These are phyloP conservation scores for Pammene fasciana DNA, from an alignment of 2,888 invertebrate species.

Conservation along the genomic window DNA sequence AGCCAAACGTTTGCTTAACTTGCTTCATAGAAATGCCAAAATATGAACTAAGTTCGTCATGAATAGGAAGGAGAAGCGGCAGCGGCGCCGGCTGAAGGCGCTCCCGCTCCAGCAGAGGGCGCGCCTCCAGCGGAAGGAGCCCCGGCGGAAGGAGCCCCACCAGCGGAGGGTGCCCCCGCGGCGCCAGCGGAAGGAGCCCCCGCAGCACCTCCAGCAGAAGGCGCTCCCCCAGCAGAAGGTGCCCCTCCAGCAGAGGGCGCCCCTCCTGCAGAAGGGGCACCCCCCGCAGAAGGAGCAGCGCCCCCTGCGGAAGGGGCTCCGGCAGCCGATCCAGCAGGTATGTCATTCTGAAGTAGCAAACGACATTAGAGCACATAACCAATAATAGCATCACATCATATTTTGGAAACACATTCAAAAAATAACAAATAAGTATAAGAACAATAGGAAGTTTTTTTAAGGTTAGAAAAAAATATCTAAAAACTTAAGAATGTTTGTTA, in stretches of 20 bases:
- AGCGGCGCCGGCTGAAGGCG: constrained; percentile 48
- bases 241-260: constrained; percentile 56
- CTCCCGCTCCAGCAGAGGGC: neutral
- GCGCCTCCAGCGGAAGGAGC: neutral
- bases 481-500: too few species aligned
- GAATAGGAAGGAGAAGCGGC: constrained; percentile 52
- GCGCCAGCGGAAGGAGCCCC: constrained; percentile 52
- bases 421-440: too few species aligned
- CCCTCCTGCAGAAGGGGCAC: constrained; percentile 53
- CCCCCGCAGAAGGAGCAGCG: constrained; percentile 49
- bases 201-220: constrained; percentile 48
- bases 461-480: too few species aligned
- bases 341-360: constrained; percentile 7
- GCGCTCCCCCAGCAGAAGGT: constrained; percentile 49
- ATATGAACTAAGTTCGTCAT: neutral
- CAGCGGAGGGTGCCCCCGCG: constrained; percentile 52
- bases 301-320: constrained; percentile 47
- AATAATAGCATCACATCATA: too few species aligned
- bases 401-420: too few species aligned
- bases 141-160: constrained; percentile 46
- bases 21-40: neutral
- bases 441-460: too few species aligned
- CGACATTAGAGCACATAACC: too few species aligned
- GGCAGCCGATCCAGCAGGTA: constrained; percentile 45
- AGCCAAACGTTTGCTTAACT: neutral